Percentiles rank a stretch among this genome's conserved stretches.
phyloP scores from a whole-genome alignment of 2,888 invertebrate genomes.

The Drosophila eohydei region DNA sequence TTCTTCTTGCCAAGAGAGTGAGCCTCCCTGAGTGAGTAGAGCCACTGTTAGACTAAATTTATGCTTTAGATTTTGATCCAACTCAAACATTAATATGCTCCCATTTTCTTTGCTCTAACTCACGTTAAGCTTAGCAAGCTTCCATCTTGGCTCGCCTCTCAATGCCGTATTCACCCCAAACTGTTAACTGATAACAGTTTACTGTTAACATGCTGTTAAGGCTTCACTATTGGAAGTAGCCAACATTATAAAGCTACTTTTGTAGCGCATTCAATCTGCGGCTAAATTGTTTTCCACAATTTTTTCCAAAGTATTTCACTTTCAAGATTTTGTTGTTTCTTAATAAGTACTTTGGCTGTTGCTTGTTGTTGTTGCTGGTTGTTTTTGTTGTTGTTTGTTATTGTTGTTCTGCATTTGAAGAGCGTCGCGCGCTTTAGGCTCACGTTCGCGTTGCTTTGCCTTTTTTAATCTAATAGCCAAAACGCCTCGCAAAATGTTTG shows the following conservation, averaged over 20 bases:
- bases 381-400: conserved; percentile 6
- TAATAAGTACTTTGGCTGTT: conserved; percentile 44
- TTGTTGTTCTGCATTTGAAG: conserved; percentile 2
- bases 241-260: neutral
- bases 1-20: too few relatives aligned
- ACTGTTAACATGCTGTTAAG: conserved; percentile 1
- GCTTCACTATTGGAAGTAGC: neutral
- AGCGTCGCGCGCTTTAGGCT: neutral
- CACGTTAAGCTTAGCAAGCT: neutral
- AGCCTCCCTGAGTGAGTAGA: too few relatives aligned
- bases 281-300: neutral
- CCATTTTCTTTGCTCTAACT: too few relatives aligned
- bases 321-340: conserved; percentile 51
- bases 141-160: neutral
- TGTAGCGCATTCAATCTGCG: conserved; percentile 16
- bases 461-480: conserved; percentile 23
- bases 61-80: too few relatives aligned
- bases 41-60: too few relatives aligned
- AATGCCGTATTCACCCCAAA: neutral
- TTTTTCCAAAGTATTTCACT: conserved; percentile 20
- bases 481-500: neutral
- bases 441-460: conserved; percentile 3
- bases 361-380: neutral
- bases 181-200: neutral
- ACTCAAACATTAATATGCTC: too few relatives aligned